These are phyloP conservation scores for Scaptomyza graminum DNA, from an alignment of 1,140 invertebrate genomes.

Conservation along the genomic window DNA sequence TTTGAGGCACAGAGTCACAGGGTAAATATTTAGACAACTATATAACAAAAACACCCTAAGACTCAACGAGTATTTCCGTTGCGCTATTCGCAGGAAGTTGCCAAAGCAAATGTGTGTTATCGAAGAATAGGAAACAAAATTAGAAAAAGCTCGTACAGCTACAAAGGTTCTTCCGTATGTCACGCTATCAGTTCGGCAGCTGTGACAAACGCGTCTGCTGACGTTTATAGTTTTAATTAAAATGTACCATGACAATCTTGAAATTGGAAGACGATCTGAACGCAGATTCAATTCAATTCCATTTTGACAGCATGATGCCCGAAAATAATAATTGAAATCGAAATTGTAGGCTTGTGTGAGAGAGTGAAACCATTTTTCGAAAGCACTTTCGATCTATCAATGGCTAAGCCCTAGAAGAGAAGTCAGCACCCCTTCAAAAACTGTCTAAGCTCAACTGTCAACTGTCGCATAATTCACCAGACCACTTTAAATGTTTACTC, in stretches of 20 bases:
- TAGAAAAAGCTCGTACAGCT: neutral
- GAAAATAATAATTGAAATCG: constrained; percentile 24
- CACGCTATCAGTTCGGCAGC: constrained; percentile 15
- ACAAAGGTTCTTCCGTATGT: neutral
- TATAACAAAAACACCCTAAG: constrained; percentile 13
- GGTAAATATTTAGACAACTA: constrained; percentile 42
- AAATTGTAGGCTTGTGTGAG: no score
- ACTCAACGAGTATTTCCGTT: constrained; percentile 47
- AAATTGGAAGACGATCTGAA: constrained; percentile 10
- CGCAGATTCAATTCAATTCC: constrained; percentile 43
- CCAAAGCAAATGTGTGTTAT: constrained; percentile 28
- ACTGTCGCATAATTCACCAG: constrained; percentile 4
- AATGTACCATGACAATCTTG: constrained; percentile 35
- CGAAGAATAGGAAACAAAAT: neutral
- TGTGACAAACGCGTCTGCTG: neutral
- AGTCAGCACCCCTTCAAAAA: constrained; percentile 3
- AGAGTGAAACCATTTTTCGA: neutral
- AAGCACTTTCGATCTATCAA: constrained; percentile 16
- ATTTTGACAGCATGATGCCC: constrained; percentile 40
- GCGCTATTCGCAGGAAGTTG: constrained; percentile 46
- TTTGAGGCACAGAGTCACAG: constrained; percentile 9
- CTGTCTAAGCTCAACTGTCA: constrained; percentile 4
- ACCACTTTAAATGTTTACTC: constrained; percentile 31
- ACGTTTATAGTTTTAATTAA: constrained; percentile 45
- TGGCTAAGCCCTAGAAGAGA: constrained; percentile 34